Percentiles rank a stretch among this genome's conserved stretches.
phyloP scores from a whole-genome alignment of 2,797 vertebrate genomes.

The Periparus ater region DNA sequence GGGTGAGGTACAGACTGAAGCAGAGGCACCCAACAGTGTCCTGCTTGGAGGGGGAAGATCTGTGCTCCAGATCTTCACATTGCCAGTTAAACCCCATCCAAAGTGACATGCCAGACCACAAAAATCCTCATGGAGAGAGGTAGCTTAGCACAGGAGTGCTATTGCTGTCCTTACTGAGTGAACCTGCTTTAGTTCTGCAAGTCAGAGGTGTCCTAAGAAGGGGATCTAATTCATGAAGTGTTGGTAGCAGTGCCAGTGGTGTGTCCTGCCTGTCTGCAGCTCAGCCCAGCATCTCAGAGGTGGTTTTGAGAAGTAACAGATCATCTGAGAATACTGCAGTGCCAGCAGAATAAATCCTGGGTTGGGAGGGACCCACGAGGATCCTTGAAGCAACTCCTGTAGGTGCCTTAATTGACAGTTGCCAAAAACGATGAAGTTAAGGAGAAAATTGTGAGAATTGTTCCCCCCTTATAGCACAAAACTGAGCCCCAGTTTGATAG shows the following conservation, averaged over 20 bases:
- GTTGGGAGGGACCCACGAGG: background rate
- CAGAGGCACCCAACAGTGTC: background rate
- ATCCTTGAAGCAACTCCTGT: background rate
- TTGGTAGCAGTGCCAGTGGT: background rate
- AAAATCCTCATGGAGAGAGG: background rate
- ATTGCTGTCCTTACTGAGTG: background rate
- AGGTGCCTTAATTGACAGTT: background rate
- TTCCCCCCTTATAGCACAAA: background rate
- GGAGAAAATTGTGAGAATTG: background rate
- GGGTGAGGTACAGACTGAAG: background rate
- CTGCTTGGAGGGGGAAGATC: background rate
- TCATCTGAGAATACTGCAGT: background rate
- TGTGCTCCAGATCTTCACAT: fast-evolving
- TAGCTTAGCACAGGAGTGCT: background rate
- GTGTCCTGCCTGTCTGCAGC: background rate
- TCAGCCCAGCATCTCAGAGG: background rate
- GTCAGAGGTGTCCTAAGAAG: background rate
- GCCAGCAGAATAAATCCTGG: background rate
- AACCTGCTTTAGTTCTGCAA: background rate
- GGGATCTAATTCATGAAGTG: background rate
- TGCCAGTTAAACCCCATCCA: background rate
- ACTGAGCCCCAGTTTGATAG: background rate
- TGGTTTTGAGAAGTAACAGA: background rate
- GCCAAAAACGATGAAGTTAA: background rate
- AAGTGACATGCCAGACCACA: background rate